Evolutionary conservation across 2,797 vertebrate genomes (phyloP).

Genomic region (Falco cherrug): DNA sequence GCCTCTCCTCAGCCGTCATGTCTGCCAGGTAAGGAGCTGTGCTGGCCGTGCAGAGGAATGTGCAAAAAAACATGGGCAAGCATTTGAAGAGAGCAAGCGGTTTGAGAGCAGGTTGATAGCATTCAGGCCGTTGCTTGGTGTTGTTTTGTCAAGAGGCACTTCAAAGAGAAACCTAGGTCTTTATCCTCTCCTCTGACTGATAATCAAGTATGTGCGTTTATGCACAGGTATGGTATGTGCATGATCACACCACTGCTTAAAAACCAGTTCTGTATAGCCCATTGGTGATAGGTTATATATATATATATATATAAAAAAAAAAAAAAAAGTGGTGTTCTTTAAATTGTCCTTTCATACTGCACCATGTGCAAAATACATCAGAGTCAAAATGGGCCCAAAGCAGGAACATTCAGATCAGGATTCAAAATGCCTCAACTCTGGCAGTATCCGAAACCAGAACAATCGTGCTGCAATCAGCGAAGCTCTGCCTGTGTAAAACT

Average conservation of each 20-base stretch:
- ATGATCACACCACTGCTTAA: not conserved
- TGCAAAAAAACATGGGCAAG: not conserved
- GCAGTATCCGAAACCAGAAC: slow-evolving; percentile 15
- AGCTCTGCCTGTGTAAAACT: not conserved
- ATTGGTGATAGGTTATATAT: not conserved
- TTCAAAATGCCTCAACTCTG: not conserved
- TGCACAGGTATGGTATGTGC: not conserved
- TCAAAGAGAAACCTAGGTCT: not conserved
- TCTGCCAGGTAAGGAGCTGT: not conserved
- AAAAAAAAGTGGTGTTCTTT: not conserved
- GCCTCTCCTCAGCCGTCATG: rapidly evolving
- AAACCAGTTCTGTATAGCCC: not conserved
- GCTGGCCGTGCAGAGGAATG: not conserved
- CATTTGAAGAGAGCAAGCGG: not conserved
- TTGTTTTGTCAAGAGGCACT: not conserved
- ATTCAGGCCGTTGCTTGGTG: not conserved
- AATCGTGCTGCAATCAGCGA: not conserved
- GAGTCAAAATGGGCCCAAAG: not conserved
- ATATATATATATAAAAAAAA: too few relatives aligned
- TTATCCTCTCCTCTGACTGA: not conserved
- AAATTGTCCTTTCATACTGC: not conserved
- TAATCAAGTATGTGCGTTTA: not conserved
- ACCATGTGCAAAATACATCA: not conserved
- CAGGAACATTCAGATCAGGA: not conserved
- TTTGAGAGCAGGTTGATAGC: not conserved